A percentile compares a stretch with the other conserved stretches of the same genome.
phyloP scores from a whole-genome alignment of 1,140 invertebrate species.

The Temnothorax nylanderi region DNA sequence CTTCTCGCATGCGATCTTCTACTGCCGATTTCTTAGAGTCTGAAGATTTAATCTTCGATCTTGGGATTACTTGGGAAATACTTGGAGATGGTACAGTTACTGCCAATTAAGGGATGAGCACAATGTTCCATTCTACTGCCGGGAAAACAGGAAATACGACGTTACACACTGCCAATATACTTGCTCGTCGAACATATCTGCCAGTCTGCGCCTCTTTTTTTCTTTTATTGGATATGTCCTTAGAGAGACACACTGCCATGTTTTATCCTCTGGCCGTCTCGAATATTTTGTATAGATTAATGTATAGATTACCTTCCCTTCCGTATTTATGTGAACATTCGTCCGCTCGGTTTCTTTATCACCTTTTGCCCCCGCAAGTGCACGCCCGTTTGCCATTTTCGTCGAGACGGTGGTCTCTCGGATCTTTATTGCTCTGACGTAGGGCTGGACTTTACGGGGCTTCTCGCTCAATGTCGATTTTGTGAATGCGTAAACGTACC shows the following conservation, averaged over 20 bases:
- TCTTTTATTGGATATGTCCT: background rate
- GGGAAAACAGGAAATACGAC: background rate
- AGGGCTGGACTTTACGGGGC: background rate
- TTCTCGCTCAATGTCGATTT: background rate
- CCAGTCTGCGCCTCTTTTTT: background rate
- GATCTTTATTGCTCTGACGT: background rate
- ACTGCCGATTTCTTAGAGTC: background rate
- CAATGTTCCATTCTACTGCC: slow-evolving; percentile 11
- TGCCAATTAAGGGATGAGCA: background rate
- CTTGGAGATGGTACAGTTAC: background rate
- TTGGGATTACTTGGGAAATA: background rate
- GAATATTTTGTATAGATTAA: background rate
- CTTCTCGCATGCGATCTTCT: background rate
- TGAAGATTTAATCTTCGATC: background rate
- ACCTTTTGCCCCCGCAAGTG: background rate
- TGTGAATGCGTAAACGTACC: background rate
- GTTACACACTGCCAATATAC: slow-evolving; percentile 46
- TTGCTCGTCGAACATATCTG: slow-evolving; percentile 30
- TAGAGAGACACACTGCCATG: background rate
- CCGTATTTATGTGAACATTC: background rate
- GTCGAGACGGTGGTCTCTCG: background rate
- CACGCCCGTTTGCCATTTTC: background rate
- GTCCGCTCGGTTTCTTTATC: background rate
- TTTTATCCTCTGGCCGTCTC: background rate
- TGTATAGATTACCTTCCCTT: background rate